Percentiles rank a stretch among this genome's conserved stretches.
Conservation (phyloP, 2,888 invertebrate genomes). For the Eilema caniola region DNA sequence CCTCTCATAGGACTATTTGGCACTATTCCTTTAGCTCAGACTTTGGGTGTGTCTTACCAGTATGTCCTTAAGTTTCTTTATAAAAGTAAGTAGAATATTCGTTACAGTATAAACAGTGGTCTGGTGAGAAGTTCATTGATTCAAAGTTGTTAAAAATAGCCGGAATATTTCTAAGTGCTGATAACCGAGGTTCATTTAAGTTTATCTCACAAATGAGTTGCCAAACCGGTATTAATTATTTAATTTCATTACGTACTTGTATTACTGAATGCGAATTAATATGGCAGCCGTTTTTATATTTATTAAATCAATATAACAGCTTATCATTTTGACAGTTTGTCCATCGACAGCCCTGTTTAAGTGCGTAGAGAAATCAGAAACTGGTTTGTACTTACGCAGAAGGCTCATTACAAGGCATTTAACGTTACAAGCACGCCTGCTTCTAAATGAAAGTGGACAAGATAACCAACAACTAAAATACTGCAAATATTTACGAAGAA, state of each 20-base stretch:
- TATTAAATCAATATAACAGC: background rate
- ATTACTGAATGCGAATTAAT: background rate
- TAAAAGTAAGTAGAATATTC: background rate
- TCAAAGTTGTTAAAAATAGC: background rate
- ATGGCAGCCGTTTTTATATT: background rate
- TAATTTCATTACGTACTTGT: background rate
- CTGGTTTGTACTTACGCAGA: slow-evolving; percentile 47
- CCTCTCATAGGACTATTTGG: background rate
- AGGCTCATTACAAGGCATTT: slow-evolving; percentile 61
- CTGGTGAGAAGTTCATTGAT: background rate
- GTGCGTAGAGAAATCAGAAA: slow-evolving; percentile 51
- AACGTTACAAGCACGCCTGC: slow-evolving; percentile 53
- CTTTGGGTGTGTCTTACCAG: background rate
- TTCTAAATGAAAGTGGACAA: slow-evolving; percentile 69
- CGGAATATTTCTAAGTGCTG: background rate
- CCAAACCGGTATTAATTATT: background rate
- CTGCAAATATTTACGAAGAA: background rate
- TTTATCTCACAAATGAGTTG: background rate
- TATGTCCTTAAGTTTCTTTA: background rate
- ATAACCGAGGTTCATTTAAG: background rate
- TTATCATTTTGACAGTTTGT: slow-evolving; percentile 8
- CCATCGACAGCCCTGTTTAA: slow-evolving; percentile 34
- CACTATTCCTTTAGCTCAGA: background rate
- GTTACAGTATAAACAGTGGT: background rate
- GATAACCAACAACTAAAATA: slow-evolving; percentile 44